Evolutionary conservation across 2,888 invertebrate species (phyloP).

Genomic region (Caenorhabditis uteleia): DNA sequence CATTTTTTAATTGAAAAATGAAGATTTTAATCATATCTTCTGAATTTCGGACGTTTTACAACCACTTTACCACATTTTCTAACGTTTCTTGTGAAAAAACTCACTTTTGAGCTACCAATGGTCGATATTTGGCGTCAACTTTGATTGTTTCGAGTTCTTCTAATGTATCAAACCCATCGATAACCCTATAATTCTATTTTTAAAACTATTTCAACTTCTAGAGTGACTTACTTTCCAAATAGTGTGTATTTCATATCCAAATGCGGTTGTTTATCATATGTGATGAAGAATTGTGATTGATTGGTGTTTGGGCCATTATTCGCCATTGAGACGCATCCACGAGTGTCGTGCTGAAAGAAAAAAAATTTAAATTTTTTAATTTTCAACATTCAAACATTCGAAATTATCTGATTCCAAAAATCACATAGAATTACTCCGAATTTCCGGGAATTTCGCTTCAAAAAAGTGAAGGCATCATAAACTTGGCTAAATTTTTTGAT

Average conservation of each 20-base stretch:
- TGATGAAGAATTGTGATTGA: slow-evolving; percentile 91
- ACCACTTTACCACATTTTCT: background rate
- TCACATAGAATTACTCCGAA: background rate
- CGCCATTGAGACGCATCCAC: slow-evolving; percentile 94
- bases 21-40: background rate
- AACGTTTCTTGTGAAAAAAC: background rate
- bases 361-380: background rate
- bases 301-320: slow-evolving; percentile 98
- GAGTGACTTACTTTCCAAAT: slow-evolving; percentile 83
- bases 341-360: slow-evolving; percentile 78
- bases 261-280: slow-evolving; percentile 90
- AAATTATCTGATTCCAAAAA: slow-evolving; percentile 2
- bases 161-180: slow-evolving; percentile 93
- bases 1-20: background rate
- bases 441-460: no score
- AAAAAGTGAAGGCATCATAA: no score
- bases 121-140: slow-evolving; percentile 90
- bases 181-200: slow-evolving; percentile 78
- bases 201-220: background rate
- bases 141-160: slow-evolving; percentile 93
- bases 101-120: slow-evolving; percentile 81
- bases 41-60: background rate
- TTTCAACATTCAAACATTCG: background rate
- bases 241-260: slow-evolving; percentile 95
- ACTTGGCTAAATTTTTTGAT: background rate